A percentile compares a stretch with the other conserved stretches of the same genome.
Evolutionary conservation across 2,797 vertebrate species (phyloP).

Genomic region (Bryconaethiops microstoma): DNA sequence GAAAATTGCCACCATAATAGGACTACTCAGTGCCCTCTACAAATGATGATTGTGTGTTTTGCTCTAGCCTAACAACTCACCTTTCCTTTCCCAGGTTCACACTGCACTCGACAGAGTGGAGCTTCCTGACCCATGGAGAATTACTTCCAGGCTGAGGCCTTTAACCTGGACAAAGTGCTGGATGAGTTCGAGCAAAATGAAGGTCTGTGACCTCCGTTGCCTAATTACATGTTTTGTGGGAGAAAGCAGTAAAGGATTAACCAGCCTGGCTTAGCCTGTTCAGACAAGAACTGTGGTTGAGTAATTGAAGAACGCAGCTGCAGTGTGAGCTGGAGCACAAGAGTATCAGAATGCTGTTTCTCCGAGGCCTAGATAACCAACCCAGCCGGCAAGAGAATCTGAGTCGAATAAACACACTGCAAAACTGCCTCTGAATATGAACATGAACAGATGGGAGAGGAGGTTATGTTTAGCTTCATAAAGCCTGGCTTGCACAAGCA

Average conservation of each 20-base stretch:
- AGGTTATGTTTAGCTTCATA: neutral
- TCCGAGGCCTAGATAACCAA: conserved; percentile 25
- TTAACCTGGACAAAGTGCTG: conserved; percentile 99
- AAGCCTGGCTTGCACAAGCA: conserved; percentile 1
- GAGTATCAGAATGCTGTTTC: neutral
- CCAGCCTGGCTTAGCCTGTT: neutral
- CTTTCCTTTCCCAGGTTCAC: conserved; percentile 69
- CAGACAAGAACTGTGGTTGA: neutral
- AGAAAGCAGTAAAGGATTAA: neutral
- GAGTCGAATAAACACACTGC: conserved; percentile 53
- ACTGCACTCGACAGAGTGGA: conserved; percentile 73
- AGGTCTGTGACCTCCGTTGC: conserved; percentile 80
- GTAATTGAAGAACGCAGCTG: neutral
- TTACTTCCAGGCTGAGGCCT: conserved; percentile 99
- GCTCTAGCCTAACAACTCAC: neutral
- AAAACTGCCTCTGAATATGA: conserved; percentile 49
- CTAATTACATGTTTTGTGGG: neutral
- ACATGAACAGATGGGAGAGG: conserved; percentile 14
- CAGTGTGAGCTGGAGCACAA: too few relatives aligned
- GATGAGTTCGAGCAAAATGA: conserved; percentile 99
- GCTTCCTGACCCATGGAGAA: conserved; percentile 98
- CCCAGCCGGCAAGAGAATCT: conserved; percentile 35
- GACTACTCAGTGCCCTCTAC: too few relatives aligned
- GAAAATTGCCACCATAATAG: too few relatives aligned
- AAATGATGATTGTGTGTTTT: too few relatives aligned